A percentile compares a stretch with the other conserved stretches of the same genome.
Evolutionary conservation across 2,888 invertebrate genomes (phyloP).

Genomic region (Schrankia costaestrigalis): DNA sequence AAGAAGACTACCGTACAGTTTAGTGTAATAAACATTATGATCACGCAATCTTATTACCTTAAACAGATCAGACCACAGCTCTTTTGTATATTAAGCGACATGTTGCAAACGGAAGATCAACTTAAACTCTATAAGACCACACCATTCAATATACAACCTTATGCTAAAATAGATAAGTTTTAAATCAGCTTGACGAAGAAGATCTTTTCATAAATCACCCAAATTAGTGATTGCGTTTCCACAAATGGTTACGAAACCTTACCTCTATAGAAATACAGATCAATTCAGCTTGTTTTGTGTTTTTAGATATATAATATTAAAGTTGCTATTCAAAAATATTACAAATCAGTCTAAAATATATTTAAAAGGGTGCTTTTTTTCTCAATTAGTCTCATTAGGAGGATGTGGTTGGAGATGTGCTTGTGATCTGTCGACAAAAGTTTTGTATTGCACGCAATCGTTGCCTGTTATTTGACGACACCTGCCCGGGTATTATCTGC

Average conservation of each 20-base stretch:
- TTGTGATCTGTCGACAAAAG: not conserved
- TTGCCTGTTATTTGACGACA: no score
- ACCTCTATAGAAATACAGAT: not conserved
- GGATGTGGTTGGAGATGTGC: slow-evolving; percentile 21
- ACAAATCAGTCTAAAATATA: slow-evolving; percentile 6
- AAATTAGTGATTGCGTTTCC: no score
- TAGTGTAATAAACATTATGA: not conserved
- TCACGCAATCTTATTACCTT: not conserved
- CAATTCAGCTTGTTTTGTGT: not conserved
- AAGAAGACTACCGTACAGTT: not conserved
- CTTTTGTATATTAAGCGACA: slow-evolving; percentile 17
- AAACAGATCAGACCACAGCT: slow-evolving; percentile 19
- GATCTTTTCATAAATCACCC: no score
- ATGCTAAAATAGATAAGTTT: not conserved
- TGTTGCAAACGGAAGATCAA: slow-evolving; percentile 31
- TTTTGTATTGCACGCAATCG: no score
- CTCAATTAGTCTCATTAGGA: slow-evolving; percentile 26
- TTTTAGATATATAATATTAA: not conserved
- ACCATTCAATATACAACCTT: slow-evolving; percentile 1
- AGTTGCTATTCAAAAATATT: not conserved
- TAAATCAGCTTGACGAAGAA: not conserved
- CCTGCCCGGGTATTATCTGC: no score
- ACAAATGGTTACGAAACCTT: not conserved
- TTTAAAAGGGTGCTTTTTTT: slow-evolving; percentile 22
- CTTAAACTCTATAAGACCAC: slow-evolving; percentile 22